These are phyloP conservation scores for Lasioglossum calceatum DNA, from an alignment of 2,888 invertebrate species.

Conservation along the genomic window DNA sequence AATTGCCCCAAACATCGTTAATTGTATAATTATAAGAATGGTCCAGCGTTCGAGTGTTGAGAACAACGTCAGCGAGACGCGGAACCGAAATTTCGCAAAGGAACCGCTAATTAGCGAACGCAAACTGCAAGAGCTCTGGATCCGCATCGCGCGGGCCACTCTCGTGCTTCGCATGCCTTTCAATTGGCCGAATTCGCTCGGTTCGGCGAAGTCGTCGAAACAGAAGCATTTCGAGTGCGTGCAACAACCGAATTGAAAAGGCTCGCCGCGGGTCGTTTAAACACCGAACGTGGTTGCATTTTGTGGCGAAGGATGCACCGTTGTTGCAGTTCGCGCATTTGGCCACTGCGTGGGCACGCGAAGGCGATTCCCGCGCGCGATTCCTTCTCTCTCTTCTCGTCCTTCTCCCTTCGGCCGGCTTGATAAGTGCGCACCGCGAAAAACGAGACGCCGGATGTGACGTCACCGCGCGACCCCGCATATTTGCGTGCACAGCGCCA, in stretches of 20 bases:
- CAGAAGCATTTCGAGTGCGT: conserved; percentile 6
- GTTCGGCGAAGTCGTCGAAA: conserved; percentile 2
- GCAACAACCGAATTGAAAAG: not conserved
- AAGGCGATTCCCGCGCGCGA: conserved; percentile 50
- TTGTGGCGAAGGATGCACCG: conserved; percentile 49
- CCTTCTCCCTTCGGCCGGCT: conserved; percentile 50
- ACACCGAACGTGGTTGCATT: conserved; percentile 69
- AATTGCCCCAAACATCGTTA: too few relatives aligned
- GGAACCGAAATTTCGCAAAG: not conserved
- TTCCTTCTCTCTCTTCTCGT: conserved; percentile 27
- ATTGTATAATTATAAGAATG: not conserved
- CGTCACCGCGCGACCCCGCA: conserved; percentile 72
- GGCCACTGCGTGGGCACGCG: conserved; percentile 57
- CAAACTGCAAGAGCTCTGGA: not conserved
- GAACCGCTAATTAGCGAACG: conserved; percentile 3
- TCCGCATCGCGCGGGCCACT: not conserved
- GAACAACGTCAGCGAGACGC: not conserved
- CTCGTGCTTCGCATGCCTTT: not conserved
- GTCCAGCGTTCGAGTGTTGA: too few relatives aligned
- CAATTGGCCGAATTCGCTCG: not conserved
- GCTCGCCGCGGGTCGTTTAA: conserved; percentile 7
- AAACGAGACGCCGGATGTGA: conserved; percentile 82
- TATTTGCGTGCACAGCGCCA: conserved; percentile 68
- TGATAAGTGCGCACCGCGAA: conserved; percentile 78
- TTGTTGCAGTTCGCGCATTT: conserved; percentile 34